Evolutionary conservation across 2,797 vertebrate genomes (phyloP).

Genomic region (Merluccius polli): DNA sequence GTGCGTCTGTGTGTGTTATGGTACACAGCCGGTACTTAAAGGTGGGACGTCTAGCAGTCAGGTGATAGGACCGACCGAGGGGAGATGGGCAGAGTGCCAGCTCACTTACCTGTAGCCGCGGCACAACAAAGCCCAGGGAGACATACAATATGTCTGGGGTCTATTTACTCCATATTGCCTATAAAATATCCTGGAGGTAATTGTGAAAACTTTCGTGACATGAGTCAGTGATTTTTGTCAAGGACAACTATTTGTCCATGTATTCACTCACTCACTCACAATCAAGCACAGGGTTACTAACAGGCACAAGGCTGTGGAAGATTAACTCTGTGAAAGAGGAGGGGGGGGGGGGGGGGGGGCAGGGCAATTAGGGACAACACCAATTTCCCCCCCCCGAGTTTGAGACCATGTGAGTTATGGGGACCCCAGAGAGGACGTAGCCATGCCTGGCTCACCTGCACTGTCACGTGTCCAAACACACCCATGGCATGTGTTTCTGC

Average conservation of each 20-base stretch:
- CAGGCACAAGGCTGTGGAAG: not conserved
- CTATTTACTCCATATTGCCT: no score
- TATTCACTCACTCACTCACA: not conserved
- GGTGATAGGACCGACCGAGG: not conserved
- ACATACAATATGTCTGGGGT: no score
- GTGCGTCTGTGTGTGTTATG: not conserved
- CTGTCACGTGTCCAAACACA: not conserved
- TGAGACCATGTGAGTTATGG: slow-evolving; percentile 65
- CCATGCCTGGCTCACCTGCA: no score
- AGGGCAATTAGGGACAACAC: slow-evolving; percentile 62
- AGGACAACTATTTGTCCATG: not conserved
- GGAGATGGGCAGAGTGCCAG: not conserved
- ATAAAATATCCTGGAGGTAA: no score
- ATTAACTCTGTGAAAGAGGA: not conserved
- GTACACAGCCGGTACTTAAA: not conserved
- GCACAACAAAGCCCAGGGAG: no score
- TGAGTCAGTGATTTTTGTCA: not conserved
- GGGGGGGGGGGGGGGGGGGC: slow-evolving; percentile 22
- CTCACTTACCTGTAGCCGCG: not conserved
- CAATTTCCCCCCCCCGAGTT: slow-evolving; percentile 52
- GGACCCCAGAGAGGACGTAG: slow-evolving; percentile 39
- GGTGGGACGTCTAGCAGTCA: not conserved
- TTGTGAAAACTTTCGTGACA: no score
- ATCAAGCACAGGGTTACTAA: not conserved
- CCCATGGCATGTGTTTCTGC: not conserved